Percentiles rank a stretch among this genome's conserved stretches.
Conservation (phyloP, 2,797 vertebrate species). For the Nyctibius grandis region DNA sequence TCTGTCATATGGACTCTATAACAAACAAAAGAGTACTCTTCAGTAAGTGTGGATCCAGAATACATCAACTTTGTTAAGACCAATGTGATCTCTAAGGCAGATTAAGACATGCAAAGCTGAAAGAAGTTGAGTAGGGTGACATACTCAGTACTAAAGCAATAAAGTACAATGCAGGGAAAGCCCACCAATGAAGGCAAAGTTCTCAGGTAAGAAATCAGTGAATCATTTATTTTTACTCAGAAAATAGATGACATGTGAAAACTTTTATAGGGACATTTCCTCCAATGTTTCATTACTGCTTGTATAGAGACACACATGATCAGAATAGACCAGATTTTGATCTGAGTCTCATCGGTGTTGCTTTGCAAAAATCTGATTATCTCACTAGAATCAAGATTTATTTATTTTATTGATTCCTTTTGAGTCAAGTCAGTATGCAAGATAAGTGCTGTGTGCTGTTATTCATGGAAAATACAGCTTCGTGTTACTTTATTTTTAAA, state of each 20-base stretch:
- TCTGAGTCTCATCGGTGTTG: background rate
- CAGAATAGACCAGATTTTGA: background rate
- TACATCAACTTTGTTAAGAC: background rate
- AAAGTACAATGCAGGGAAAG: background rate
- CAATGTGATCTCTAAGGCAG: background rate
- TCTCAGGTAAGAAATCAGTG: background rate
- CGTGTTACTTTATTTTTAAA: background rate
- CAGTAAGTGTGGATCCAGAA: background rate
- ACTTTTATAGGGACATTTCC: background rate
- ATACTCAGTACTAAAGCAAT: background rate
- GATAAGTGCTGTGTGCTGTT: background rate
- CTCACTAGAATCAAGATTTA: background rate
- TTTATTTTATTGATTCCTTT: background rate
- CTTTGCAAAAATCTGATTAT: background rate
- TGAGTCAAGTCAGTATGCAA: background rate
- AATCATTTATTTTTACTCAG: background rate
- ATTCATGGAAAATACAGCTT: background rate
- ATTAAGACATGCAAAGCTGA: background rate
- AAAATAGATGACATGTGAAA: background rate
- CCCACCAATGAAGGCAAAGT: background rate
- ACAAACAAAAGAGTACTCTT: background rate
- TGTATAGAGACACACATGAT: background rate
- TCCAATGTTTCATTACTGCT: background rate
- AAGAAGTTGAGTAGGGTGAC: background rate
- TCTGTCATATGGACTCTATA: background rate